Percentiles rank a stretch among this genome's conserved stretches.
These are phyloP conservation scores for Falco naumanni DNA, from an alignment of 2,797 vertebrate species.

Conservation along the genomic window DNA sequence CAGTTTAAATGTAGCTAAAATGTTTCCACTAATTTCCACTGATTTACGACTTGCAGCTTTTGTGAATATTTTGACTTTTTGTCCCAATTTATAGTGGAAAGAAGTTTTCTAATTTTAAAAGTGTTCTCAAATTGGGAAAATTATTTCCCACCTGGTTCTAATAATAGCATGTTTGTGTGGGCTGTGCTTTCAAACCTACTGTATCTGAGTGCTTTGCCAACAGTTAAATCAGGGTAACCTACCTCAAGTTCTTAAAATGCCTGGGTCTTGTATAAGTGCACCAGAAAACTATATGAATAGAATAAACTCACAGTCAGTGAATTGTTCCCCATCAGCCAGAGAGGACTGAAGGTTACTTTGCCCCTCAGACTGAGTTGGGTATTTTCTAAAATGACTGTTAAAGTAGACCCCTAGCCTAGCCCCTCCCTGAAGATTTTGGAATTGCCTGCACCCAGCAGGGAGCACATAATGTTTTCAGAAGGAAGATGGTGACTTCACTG, in stretches of 20 bases:
- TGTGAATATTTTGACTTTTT: neutral
- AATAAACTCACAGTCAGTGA: neutral
- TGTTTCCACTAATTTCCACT: neutral
- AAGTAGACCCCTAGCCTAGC: neutral
- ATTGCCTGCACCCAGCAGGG: neutral
- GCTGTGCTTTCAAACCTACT: constrained; percentile 34
- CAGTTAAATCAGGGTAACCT: constrained; percentile 52
- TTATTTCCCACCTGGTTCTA: constrained; percentile 56
- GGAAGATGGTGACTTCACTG: neutral
- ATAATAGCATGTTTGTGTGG: constrained; percentile 39
- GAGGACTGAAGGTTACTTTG: neutral
- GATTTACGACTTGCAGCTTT: neutral
- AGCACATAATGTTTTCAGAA: neutral
- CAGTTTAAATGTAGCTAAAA: neutral
- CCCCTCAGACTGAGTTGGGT: neutral
- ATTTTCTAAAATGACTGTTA: neutral
- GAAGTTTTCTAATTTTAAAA: neutral
- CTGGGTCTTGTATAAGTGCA: constrained; percentile 19
- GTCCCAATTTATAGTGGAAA: neutral
- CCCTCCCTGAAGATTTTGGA: neutral
- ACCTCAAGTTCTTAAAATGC: constrained; percentile 36
- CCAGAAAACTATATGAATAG: neutral
- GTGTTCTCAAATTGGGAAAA: neutral
- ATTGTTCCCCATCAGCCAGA: neutral
- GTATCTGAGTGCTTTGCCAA: constrained; percentile 34